Evolutionary conservation across 2,113 vertebrate species (phyloP), one percentile per base, ranked within the genome.

Genomic region (Archocentrus centrarchus): DNA sequence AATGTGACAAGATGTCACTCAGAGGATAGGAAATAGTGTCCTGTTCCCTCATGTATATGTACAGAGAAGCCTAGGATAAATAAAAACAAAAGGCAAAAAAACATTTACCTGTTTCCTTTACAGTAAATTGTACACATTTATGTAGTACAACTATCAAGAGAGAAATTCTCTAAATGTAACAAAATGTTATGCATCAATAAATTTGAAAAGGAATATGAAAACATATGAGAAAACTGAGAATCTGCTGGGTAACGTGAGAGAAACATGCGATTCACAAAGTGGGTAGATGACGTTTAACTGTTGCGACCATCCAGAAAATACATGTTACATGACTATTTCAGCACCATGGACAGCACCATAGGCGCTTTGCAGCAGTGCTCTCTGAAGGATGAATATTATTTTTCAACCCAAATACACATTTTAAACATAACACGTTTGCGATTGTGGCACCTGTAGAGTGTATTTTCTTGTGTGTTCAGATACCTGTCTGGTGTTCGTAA

Each of bases 271-370:
- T 41, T 37, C 20, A 15, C 37, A 24, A 8, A 66, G 22, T 13
- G 22, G 37, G n/a, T 22, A 64, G n/a, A 20, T 41, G 37, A 41
- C 35, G n/a, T 63, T n/a, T 64, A 22, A 64, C 39, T 22, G 4
- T 64, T 64, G 20, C 35, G 1, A 35, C 35, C 35, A 30, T 64
- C 39, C 35, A 14, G 35, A 64, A 13, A 35, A 64, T n/a, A 64
- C 8, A 11, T 22, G n/a, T 1, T 64, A 64, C 37, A 5, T 13
- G 6, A 39, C 11, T 27, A 55, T 3, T 87, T 87, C 86, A 90
- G 84, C 60, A 90, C 82, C 82, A 85, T 61, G 84, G 82, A 88
- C 57, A 88, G 44, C n/a, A 75, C 32, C 24, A 55, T 2, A 39
- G 15, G 20, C 4, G 6, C 0, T 20, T 20, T 6, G 9, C 5